Conservation (phyloP, 1,140 invertebrate species). For the Drosophila funebris region DNA sequence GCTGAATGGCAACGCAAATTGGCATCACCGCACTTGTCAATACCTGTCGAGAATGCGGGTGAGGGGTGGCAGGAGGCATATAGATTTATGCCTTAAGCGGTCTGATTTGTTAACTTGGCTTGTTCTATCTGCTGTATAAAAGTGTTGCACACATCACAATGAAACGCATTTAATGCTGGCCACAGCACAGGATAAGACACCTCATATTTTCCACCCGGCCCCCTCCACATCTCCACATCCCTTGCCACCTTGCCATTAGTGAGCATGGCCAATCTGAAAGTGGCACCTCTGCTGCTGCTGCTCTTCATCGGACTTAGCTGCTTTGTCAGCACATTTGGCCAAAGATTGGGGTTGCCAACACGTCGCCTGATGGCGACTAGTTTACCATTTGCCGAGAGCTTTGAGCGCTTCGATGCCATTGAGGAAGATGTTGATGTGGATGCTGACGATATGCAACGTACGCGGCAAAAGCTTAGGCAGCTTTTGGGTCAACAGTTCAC, state of each 20-base stretch:
- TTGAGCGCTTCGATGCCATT: conserved; percentile 15
- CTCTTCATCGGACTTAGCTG: conserved; percentile 16
- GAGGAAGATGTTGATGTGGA: not conserved
- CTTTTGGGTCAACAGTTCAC: conserved; percentile 52
- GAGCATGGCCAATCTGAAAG: not conserved
- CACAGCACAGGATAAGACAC: conserved; percentile 17
- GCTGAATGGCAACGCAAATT: conserved; percentile 30
- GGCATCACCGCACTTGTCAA: conserved; percentile 20
- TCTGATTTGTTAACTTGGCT: conserved; percentile 30
- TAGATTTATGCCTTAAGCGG: conserved; percentile 26
- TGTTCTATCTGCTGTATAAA: conserved; percentile 21
- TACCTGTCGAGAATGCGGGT: not conserved
- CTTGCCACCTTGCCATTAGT: not conserved
- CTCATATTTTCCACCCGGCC: not conserved
- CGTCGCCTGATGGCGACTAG: conserved; percentile 15
- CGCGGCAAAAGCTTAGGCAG: conserved; percentile 43
- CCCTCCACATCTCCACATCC: not conserved
- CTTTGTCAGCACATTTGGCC: conserved; percentile 8
- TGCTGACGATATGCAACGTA: conserved; percentile 4
- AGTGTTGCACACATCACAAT: conserved; percentile 1
- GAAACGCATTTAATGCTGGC: conserved; percentile 25
- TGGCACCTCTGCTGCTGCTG: conserved; percentile 9
- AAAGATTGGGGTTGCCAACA: conserved; percentile 2
- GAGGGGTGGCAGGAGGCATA: not conserved
- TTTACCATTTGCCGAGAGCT: conserved; percentile 29